Evolutionary conservation across 2,888 invertebrate species (phyloP), one percentile per base, ranked within the genome.

Genomic region (Agriopis leucophaearia): DNA sequence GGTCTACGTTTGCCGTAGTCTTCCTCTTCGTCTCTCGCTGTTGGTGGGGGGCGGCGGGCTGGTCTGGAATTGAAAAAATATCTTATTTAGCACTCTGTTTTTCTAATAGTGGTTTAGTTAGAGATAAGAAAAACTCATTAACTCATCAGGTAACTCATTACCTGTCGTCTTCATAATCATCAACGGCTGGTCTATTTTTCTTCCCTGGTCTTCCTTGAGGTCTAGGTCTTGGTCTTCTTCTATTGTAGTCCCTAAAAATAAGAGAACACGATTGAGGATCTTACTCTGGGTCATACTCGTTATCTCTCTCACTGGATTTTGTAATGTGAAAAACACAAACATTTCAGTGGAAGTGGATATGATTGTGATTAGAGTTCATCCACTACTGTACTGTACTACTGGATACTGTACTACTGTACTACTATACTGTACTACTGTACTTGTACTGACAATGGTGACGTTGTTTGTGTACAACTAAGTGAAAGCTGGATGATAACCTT

Each of bases 111-210:
- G 13, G 6, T 16, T 48, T 16, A 16, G 16, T 48, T 48, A 1
- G 8, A 1, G 9, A 8, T 0, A 9, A 9, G 9, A 3, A 38
- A 10, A n/a, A n/a, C 13, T 44, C 13, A n/a, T 44, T 12, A 12
- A 9, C 8, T 15, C 8, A 15, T 18, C 13, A 1, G 27, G 13
- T 1, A 12, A 8, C 27, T 55, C 48, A 68, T 69, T 87, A 95
- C 83, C 95, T 94, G 13, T 95, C 95, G 63, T 95, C 95, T 68
- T 96, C 96, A 60, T 95, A 95, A 45, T 96, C 96, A 56, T 96
- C 96, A 50, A 95, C 95, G 8, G 64, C 68, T 18, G 96, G 96
- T 68, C 96, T 92, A 62, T 95, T 91, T 47, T 89, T 87, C 59
- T 89, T 87, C 0, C 84, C 93, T 8, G 95, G 96, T 67, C 92